Evolutionary conservation across 2,113 vertebrate species (phyloP), one percentile per base, ranked within the genome.

Genomic region (Microcebus tavaratra): DNA sequence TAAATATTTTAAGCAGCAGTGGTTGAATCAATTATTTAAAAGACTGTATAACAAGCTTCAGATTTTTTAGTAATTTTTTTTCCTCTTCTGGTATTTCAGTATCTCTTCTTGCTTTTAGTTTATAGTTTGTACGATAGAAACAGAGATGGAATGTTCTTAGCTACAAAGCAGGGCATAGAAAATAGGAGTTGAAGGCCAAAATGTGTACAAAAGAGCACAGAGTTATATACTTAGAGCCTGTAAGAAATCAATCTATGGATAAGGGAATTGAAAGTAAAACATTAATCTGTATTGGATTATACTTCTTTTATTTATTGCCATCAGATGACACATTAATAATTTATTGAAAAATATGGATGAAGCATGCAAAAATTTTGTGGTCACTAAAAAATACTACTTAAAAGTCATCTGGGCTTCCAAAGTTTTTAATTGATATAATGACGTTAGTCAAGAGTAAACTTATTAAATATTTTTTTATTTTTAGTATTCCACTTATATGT

Each of bases 21-120:
- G 12, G 10, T 88, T 80, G 36, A 88, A 48, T 91, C 34, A 65
- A 29, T 95, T 90, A 76, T 94, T 80, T 92, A 79, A 85, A 84
- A 90, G 34, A 87, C 3, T 80, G 14, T 2, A 70, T 79, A 63
- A 59, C 55, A 75, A 12, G 80, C 36, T 83, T 89, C 13, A 76
- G 29, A 27, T 36, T 61, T 73, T 86, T 80, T 67, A 95, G 79
- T 95, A 87, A 87, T 63, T 89, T 29, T 29, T 29, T 42, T 82
- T 63, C 48, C 2, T 95, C 12, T 76, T 94, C 65, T 93, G 61
- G 53, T 80, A 20, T 81, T 57, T 80, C 12, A 79, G 0, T 25
- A n/a, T 81, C 12, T 75, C 2, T 78, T 7, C 17, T 87, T 81
- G 76, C 18, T 89, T 94, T 93, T 70, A 31, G 18, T 86, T 79